Base-by-base conservation (phyloP, 1,140 invertebrate genomes). In the Atta texana region DNA sequence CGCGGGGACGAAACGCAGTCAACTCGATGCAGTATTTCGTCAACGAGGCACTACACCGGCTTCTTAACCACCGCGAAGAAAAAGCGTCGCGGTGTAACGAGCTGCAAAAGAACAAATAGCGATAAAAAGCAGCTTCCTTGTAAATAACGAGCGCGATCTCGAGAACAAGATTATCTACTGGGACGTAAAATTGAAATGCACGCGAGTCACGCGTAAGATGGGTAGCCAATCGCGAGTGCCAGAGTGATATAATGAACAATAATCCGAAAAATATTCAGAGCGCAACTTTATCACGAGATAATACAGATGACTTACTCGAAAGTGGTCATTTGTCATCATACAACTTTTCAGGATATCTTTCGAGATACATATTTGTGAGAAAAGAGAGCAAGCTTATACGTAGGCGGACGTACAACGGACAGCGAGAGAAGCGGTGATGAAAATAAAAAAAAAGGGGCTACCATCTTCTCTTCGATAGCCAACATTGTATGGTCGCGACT, bases 101-200 rank as follows among this genome's bases (percentile, higher is more conserved):
- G 69, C 80, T 75, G 69, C 71, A 84, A 84, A 84, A 84, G 69
- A 84, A 84, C 39, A 75, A 84, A 84, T 61, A 51, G 69, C 80
- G 69, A 28, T 75, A 84, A 84, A 84, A 84, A 84, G 69, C 18
- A 71, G 31, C 69, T 51, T 84, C 69, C 69, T 49, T 61, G 80
- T 84, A 75, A 75, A 61, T 84, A 84, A 84, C 80, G 80, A 84
- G 80, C 80, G 57, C 18, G 80, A 84, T 84, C 69, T 84, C 55
- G 80, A 75, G 80, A 84, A 84, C 69, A 74, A 63, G 69, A 84
- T 84, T 84, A 75, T 28, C 69, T 63, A n/a, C 39, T 44, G 39
- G 34, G 34, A 75, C 44, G 74, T 84, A 75, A 84, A 84, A 84
- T 75, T 75, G 53, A 74, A 82, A 82, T 24, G 39, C 78, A 10